Base-by-base conservation (phyloP, 2,113 vertebrate species). In the Mugil cephalus region DNA sequence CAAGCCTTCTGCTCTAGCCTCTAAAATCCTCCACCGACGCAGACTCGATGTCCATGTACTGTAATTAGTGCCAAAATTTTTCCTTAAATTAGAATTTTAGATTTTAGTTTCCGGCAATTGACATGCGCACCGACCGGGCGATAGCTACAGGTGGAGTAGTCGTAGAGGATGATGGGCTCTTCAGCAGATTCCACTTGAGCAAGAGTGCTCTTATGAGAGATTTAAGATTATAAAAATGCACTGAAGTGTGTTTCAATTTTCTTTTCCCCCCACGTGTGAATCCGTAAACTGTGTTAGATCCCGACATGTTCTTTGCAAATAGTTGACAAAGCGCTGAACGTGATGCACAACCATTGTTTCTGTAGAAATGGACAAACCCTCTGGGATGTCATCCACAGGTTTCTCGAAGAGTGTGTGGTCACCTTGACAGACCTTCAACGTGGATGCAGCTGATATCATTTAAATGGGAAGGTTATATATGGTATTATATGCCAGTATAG, bases 61-160 rank as follows among this genome's bases (percentile, higher is more conserved):
- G 24, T 42, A 13, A 75, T 69, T 65, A 75, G 36, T 42, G 14
- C 21, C n/a, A 45, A 42, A 58, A 7, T 69, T 69, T 53, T 30
- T 24, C 11, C 43, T 54, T 55, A 45, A 71, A 79, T 79, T 59
- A 58, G 17, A 75, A 79, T 68, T 79, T 69, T 34, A 46, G 34
- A 76, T 82, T 46, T 60, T 0, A 30, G 36, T 35, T 34, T 21
- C 15, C 19, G 40, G n/a, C 14, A 60, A 14, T 70, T 69, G 52
- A 19, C 35, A 46, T 54, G 39, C n/a, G 36, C 24, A 5, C 24
- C 24, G 35, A 18, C n/a, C 0, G 42, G 48, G 12, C 60, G n/a
- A 10, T 17, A 42, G 66, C 0, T 47, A 34, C 35, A 54, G 51
- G 30, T 50, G 19, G 13, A 59, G 53, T 62, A n/a, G 21, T 63